phyloP scores from a whole-genome alignment of 2,888 invertebrate species.

The Cacoxenus indagator region DNA sequence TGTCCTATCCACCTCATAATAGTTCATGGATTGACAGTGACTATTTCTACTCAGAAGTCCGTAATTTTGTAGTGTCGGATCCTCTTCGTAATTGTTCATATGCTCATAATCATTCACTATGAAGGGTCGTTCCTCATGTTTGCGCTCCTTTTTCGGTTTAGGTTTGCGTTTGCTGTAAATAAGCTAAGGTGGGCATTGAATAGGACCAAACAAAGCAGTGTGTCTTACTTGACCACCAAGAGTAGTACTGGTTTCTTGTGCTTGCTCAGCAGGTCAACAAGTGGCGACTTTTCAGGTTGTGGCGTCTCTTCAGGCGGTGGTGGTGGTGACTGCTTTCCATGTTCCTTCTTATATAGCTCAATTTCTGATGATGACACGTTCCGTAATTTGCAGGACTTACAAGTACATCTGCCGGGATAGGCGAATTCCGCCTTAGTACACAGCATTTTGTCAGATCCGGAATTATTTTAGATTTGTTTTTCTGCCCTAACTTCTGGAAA shows the following conservation, averaged over 20 bases:
- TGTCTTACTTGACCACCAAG: constrained; percentile 1
- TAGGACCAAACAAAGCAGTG: not conserved
- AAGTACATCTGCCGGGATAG: not conserved
- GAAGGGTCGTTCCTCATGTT: too few relatives aligned
- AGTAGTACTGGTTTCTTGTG: not conserved
- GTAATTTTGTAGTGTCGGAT: too few relatives aligned
- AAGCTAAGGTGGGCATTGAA: not conserved
- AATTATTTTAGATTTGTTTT: not conserved
- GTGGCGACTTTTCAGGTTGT: not conserved
- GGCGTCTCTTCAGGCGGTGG: not conserved
- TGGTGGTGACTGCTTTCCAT: not conserved
- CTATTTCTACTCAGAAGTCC: too few relatives aligned
- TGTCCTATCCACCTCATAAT: too few relatives aligned
- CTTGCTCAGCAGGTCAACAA: too few relatives aligned
- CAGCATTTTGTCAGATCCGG: not conserved
- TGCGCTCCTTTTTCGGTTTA: too few relatives aligned
- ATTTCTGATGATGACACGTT: not conserved
- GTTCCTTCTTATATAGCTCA: not conserved
- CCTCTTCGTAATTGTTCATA: too few relatives aligned
- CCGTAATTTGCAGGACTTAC: not conserved
- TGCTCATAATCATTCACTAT: too few relatives aligned
- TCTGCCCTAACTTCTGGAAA: not conserved
- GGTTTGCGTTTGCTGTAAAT: not conserved
- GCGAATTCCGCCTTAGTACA: not conserved
- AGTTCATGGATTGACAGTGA: too few relatives aligned